These are phyloP conservation scores for Chrysotoxum bicinctum DNA, from an alignment of 2,888 invertebrate species.

Conservation along the genomic window DNA sequence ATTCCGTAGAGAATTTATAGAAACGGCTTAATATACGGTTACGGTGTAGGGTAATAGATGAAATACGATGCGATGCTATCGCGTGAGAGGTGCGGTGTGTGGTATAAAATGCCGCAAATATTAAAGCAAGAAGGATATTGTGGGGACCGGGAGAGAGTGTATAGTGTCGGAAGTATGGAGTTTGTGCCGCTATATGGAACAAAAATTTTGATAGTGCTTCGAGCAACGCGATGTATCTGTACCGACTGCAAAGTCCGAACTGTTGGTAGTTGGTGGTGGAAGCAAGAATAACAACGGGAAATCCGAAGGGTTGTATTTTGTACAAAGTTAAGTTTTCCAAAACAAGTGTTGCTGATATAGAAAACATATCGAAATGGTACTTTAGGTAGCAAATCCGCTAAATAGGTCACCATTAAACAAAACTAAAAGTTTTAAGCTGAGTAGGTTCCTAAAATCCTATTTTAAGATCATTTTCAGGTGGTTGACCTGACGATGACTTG, in stretches of 20 bases:
- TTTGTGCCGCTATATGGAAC: slow-evolving; percentile 50
- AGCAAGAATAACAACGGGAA: slow-evolving; percentile 59
- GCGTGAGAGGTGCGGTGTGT: slow-evolving; percentile 7
- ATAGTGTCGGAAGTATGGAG: slow-evolving; percentile 12
- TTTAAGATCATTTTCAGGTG: no score
- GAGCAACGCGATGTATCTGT: slow-evolving; percentile 37
- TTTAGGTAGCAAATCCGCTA: not conserved
- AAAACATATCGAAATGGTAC: not conserved
- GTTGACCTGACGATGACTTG: no score
- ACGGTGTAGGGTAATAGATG: not conserved
- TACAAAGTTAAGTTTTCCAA: slow-evolving; percentile 12
- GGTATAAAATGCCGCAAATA: slow-evolving; percentile 48
- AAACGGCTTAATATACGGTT: slow-evolving; percentile 44
- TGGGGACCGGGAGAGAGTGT: not conserved
- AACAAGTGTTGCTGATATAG: slow-evolving; percentile 36
- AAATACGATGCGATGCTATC: slow-evolving; percentile 33
- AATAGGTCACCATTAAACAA: no score
- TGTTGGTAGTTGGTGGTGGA: slow-evolving; percentile 36
- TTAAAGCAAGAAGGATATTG: slow-evolving; percentile 37
- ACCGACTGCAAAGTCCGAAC: slow-evolving; percentile 39
- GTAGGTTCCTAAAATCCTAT: no score
- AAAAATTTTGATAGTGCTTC: not conserved
- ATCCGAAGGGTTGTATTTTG: slow-evolving; percentile 52
- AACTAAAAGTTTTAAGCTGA: no score
- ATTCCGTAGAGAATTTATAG: slow-evolving; percentile 55